Percentiles rank a stretch among this genome's conserved stretches.
Evolutionary conservation across 2,113 vertebrate genomes (phyloP).

Genomic region (Sceloporus undulatus): DNA sequence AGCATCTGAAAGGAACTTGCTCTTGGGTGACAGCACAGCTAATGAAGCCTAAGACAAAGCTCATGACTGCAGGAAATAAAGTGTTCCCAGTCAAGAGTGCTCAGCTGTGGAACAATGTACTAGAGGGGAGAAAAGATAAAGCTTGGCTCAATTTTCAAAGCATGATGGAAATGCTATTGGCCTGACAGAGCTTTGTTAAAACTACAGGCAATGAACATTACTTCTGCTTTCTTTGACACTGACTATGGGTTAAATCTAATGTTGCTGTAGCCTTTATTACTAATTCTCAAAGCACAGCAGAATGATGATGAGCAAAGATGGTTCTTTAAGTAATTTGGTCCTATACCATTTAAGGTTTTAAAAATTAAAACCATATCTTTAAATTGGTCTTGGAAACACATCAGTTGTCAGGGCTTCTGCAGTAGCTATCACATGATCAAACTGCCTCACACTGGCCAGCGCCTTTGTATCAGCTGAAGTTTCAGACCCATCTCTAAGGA

Average conservation of each 20-base stretch:
- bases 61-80: constrained; percentile 17
- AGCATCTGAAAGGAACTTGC: constrained; percentile 14
- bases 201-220: not conserved
- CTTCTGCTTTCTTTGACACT: not conserved
- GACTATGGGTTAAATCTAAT: too few species aligned
- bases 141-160: not conserved
- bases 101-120: constrained; percentile 6
- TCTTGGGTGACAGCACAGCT: constrained; percentile 40
- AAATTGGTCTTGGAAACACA: too few species aligned
- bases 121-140: not conserved
- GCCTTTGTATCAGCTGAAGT: too few species aligned
- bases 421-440: too few species aligned
- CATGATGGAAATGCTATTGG: not conserved
- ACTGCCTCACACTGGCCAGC: too few species aligned
- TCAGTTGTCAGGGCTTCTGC: too few species aligned
- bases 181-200: not conserved
- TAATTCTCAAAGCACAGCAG: too few species aligned
- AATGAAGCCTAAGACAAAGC: constrained; percentile 38
- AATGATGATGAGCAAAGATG: too few species aligned
- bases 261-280: too few species aligned
- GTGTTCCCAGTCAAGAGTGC: constrained; percentile 13
- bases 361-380: not conserved
- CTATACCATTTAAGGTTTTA: not conserved
- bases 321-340: not conserved
- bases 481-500: not conserved